phyloP scores from a whole-genome alignment of 2,888 invertebrate genomes.

The Macaria liturata region DNA sequence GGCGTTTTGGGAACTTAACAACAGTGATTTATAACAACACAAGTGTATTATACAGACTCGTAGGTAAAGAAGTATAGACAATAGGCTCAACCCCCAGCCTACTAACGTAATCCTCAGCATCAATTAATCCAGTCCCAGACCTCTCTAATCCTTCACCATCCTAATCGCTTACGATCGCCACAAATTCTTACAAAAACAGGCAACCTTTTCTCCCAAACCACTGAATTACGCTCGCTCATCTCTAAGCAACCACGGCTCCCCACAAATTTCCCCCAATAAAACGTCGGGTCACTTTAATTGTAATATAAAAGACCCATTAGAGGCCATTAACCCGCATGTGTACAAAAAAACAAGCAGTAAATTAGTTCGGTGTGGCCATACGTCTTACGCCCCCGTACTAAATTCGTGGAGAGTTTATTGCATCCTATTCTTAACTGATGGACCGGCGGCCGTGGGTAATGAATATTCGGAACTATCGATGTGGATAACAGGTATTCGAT shows the following conservation, averaged over 20 bases:
- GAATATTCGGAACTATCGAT: no score
- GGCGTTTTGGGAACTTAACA: no score
- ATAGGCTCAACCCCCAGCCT: no score
- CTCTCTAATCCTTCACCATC: background rate
- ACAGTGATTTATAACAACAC: no score
- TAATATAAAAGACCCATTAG: conserved; percentile 72
- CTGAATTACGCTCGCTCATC: conserved; percentile 21
- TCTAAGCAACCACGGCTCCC: conserved; percentile 34
- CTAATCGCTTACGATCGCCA: conserved; percentile 5
- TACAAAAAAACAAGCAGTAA: conserved; percentile 79
- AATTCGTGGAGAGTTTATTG: conserved; percentile 46
- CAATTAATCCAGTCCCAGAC: no score
- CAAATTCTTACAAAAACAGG: conserved; percentile 11
- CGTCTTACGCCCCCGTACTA: conserved; percentile 60
- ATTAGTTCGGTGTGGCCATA: conserved; percentile 67
- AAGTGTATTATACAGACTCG: no score
- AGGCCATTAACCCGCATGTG: conserved; percentile 67
- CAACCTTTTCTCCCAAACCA: conserved; percentile 1
- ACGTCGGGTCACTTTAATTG: conserved; percentile 61
- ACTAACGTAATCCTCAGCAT: no score
- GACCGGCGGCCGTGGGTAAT: conserved; percentile 1
- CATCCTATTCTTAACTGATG: conserved; percentile 26
- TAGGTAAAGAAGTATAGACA: no score
- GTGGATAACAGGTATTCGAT: no score
- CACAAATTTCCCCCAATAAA: conserved; percentile 43